phyloP scores from a whole-genome alignment of 2,113 vertebrate species.

The Merops nubicus region DNA sequence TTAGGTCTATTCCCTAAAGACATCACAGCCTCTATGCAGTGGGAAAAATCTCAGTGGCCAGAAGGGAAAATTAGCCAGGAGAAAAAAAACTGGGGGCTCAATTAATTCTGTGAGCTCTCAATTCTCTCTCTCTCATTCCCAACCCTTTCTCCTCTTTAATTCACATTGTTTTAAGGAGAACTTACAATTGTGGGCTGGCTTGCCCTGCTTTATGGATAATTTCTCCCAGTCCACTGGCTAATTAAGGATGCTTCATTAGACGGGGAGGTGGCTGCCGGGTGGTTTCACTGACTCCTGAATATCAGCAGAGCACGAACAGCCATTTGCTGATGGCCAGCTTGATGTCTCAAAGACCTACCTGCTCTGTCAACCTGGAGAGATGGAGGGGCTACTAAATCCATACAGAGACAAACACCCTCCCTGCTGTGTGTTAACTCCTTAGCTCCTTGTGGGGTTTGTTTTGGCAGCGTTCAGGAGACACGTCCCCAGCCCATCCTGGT shows the following conservation, averaged over 20 bases:
- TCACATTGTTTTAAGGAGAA: not conserved
- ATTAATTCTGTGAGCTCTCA: accelerated
- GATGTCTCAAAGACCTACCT: not conserved
- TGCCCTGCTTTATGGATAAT: not conserved
- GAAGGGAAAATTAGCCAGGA: not conserved
- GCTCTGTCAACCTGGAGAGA: not conserved
- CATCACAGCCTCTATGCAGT: not conserved
- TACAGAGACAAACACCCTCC: not conserved
- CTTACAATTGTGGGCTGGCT: not conserved
- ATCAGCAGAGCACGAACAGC: not conserved
- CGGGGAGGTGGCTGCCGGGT: not conserved
- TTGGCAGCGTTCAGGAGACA: not conserved
- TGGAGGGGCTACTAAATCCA: not conserved
- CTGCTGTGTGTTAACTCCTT: not conserved
- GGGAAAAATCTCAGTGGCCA: not conserved
- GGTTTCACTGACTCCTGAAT: not conserved
- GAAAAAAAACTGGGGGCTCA: not conserved
- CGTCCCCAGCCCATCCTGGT: accelerated
- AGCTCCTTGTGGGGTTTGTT: not conserved
- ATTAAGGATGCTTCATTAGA: not conserved
- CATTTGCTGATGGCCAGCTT: not conserved
- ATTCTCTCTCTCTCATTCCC: not conserved
- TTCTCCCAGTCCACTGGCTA: not conserved
- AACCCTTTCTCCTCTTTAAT: not conserved
- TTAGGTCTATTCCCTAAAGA: not conserved